A percentile compares a stretch with the other conserved stretches of the same genome.
Evolutionary conservation across 2,113 vertebrate genomes (phyloP).

Genomic region (Bubo bubo): DNA sequence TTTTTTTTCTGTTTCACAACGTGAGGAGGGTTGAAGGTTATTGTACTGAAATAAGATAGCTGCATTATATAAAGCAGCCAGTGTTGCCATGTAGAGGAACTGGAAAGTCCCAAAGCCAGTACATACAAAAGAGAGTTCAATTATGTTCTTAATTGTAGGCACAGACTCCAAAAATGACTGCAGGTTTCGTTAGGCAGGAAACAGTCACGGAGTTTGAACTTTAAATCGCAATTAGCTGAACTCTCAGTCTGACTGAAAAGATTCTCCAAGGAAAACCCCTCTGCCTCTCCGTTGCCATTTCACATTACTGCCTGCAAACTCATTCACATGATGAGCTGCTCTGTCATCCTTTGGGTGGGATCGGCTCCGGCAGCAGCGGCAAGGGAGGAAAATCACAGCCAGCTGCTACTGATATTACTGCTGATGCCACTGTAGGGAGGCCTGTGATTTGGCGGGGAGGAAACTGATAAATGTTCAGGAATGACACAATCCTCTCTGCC

Average conservation of each 20-base stretch:
- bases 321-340: not conserved
- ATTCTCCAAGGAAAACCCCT: conserved; percentile 21
- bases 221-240: conserved; percentile 37
- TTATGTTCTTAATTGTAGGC: not conserved
- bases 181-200: conserved; percentile 29
- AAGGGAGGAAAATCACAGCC: conserved; percentile 20
- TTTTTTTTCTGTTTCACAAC: not conserved
- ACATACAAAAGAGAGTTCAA: not conserved
- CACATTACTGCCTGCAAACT: not conserved
- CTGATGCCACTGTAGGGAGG: not conserved
- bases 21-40: not conserved
- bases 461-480: not conserved
- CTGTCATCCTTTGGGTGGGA: not conserved
- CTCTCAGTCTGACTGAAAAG: conserved; percentile 48
- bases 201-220: conserved; percentile 13
- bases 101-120: conserved; percentile 46
- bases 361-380: not conserved
- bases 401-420: not conserved
- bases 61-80: not conserved
- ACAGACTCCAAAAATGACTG: conserved; percentile 21
- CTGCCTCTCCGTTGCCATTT: not conserved
- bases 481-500: not conserved
- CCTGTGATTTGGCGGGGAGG: not conserved
- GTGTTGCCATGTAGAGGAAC: not conserved
- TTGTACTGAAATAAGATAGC: not conserved